Base-by-base conservation (phyloP, 2,888 invertebrate genomes). In the Heliconius sara region DNA sequence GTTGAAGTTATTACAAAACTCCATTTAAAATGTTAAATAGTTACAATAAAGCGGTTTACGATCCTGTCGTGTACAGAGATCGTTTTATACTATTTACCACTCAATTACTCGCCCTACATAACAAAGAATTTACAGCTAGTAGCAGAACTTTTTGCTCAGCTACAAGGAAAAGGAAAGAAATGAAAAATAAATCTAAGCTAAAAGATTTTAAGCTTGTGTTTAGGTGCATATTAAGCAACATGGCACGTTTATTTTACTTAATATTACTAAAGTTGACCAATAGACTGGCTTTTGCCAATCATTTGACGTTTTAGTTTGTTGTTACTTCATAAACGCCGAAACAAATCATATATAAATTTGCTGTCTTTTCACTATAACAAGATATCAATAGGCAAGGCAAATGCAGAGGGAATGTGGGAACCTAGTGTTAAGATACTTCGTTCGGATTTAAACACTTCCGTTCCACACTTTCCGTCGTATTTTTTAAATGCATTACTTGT, bases 71-170 rank as follows among this genome's bases (percentile, higher is more conserved):
- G 80, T 77, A 67, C 78, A 82, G 70, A 13, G 60, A 77, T 80
- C 82, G 74, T 80, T 82, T 67, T 34, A 74, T 47, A 71, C 76
- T 67, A 68, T 80, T 80, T 80, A 79, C 73, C 80, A 82, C 82
- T 77, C 80, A 82, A 80, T 82, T 82, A 80, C 79, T 80, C 79
- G 79, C 82, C 19, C 30, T 16, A 47, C 77, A 74, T n/a, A 68
- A 72, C 52, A 79, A 77, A 75, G 65, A 78, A 47, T 78, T 71
- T 22, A 76, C 63, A 74, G 52, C 63, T 75, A 39, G 16, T 27
- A 65, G 34, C 79, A 75, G 47, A 60, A 75, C 47, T 34, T 57
- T 78, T 72, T 47, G 30, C n/a, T n/a, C 0, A 43, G 52, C 22
- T 72, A 52, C 25, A 52, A 72, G 39, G 27, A 6, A 30, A 78